A percentile compares a stretch with the other conserved stretches of the same genome.
Conservation (phyloP, 37 sponge, comb jelly and placozoan genomes). For the Oscarella lobularis region DNA sequence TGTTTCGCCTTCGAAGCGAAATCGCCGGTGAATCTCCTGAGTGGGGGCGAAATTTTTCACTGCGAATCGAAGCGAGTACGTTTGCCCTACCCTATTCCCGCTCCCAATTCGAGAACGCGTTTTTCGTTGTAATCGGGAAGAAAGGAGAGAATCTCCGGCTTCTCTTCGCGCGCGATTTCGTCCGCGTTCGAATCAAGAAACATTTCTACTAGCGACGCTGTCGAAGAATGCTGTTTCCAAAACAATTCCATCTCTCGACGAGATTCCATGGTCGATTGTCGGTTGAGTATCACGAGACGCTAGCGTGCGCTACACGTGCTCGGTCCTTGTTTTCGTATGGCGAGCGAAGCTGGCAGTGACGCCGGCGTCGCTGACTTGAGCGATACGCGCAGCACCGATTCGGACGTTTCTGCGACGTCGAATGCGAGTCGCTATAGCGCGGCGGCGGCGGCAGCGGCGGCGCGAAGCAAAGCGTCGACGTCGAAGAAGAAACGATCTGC, state of each 20-base stretch:
- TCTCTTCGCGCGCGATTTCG: conserved; percentile 2
- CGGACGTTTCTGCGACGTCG: background rate
- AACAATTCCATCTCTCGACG: background rate
- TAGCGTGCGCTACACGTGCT: too few relatives aligned
- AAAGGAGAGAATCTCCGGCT: conserved; percentile 9
- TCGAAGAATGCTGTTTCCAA: background rate
- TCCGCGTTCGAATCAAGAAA: conserved; percentile 3
- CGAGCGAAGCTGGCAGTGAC: conserved; percentile 2
- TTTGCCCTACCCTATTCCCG: conserved; percentile 29
- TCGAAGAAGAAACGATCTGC: background rate
- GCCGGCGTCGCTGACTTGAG: background rate
- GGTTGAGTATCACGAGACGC: too few relatives aligned
- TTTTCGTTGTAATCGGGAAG: conserved; percentile 20
- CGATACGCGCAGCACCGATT: background rate
- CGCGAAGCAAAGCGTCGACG: background rate
- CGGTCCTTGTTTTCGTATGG: too few relatives aligned
- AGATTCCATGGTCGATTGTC: too few relatives aligned
- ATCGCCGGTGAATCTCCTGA: conserved; percentile 27
- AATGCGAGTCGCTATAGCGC: background rate
- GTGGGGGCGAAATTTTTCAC: too few relatives aligned
- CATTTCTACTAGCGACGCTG: background rate
- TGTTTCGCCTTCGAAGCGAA: conserved; percentile 24
- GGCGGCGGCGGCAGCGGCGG: background rate
- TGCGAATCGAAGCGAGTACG: background rate
- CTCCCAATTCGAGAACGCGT: conserved; percentile 37